Base-by-base conservation (phyloP, 2,797 vertebrate species). In the Orientallactaga sibirica region DNA sequence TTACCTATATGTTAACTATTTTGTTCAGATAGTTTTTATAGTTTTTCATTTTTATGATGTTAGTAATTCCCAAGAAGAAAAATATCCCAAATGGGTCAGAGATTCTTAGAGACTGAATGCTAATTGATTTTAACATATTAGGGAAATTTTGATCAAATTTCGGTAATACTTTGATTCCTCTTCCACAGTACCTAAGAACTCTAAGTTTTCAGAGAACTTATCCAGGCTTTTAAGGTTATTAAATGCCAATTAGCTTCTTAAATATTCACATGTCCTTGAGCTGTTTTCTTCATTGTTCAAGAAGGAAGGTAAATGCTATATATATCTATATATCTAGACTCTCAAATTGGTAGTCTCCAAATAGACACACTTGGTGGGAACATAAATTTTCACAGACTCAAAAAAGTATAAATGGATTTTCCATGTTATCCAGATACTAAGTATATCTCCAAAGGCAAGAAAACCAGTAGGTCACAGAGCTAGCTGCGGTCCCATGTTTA, bases 161-260 rank as follows among this genome's bases (percentile, higher is more conserved):
- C 71, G 58, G 29, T 77, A 92, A 48, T 62, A 29, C 78, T 75
- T 11, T n/a, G 37, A 66, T 88, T 78, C 4, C 19, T 85, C 73
- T 91, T 75, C 76, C 67, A 85, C 90, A 52, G 24, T 71, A 11
- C 90, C 22, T 76, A n/a, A 92, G 15, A 94, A 81, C 2, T 68
- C 7, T 22, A 73, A 76, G 24, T 27, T 94, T 77, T 68, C 29
- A 24, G 25, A 43, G 19, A 86, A 70, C 61, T 88, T 88, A 88
- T 3, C 9, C 10, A 6, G 52, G 12, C 20, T 33, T 61, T 68
- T 37, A 55, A n/a, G 43, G 25, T 81, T 85, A 70, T 92, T 92
- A 92, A 68, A 88, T 48, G 4, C 7, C 43, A 52, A 33, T 86
- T 70, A 68, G 16, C 16, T 89, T 74, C 76, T 70, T 87, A 89